phyloP scores from a whole-genome alignment of 2,888 invertebrate genomes.

The Stenodema calcarata region DNA sequence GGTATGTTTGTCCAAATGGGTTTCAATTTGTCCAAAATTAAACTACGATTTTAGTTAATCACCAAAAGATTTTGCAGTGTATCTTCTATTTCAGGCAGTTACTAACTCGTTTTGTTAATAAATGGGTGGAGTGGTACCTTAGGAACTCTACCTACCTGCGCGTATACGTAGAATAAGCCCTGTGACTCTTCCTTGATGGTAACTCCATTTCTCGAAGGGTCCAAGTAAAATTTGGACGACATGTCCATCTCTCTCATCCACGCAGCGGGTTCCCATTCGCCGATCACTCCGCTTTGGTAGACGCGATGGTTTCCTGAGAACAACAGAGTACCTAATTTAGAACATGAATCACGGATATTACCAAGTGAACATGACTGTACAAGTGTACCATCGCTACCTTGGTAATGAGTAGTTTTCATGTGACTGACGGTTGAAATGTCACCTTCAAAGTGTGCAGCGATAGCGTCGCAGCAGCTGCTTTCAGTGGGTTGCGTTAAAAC shows the following conservation, averaged over 20 bases:
- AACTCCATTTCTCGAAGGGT: conserved; percentile 65
- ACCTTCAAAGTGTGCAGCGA: conserved; percentile 41
- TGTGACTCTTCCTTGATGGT: conserved; percentile 70
- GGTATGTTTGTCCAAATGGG: no score
- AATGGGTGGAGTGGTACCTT: no score
- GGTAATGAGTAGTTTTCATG: conserved; percentile 26
- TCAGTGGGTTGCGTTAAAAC: not conserved
- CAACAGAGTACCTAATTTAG: not conserved
- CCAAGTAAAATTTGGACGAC: conserved; percentile 61
- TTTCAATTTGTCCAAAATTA: no score
- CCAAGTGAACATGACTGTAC: no score
- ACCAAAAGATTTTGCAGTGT: no score
- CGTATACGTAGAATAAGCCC: conserved; percentile 79
- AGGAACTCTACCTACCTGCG: conserved; percentile 65
- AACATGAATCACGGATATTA: not conserved
- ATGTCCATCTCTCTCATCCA: conserved; percentile 71
- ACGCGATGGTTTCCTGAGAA: conserved; percentile 70
- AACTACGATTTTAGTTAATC: no score
- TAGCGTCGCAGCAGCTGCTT: conserved; percentile 10
- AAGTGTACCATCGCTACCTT: not conserved
- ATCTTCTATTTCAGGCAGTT: no score
- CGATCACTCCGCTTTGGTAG: conserved; percentile 70
- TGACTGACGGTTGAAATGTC: not conserved
- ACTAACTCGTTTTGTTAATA: no score
- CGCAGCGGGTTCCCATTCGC: conserved; percentile 71